Conservation (phyloP, 2,888 invertebrate genomes). For the Pyrrhosoma nymphula region DNA sequence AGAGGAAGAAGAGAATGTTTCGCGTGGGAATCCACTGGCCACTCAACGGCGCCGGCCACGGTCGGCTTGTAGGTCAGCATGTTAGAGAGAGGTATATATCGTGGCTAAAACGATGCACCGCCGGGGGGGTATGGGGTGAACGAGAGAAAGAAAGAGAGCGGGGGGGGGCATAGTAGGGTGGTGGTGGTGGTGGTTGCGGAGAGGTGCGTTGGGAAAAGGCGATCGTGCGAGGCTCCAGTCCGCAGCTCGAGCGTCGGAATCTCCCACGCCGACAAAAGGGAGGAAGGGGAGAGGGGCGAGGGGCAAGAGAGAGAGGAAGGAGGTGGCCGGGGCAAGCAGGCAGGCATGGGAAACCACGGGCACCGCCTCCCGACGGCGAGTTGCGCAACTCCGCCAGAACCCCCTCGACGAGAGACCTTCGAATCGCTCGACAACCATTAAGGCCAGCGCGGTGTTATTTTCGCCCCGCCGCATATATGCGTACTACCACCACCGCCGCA, state of each 20-base stretch:
- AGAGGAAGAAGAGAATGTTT: not conserved
- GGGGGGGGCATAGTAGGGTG: too few relatives aligned
- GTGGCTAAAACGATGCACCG: not conserved
- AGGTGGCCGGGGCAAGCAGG: not conserved
- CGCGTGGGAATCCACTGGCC: not conserved
- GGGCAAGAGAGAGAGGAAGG: not conserved
- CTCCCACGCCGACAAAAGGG: not conserved
- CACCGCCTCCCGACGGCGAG: not conserved
- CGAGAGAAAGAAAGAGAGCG: too few relatives aligned
- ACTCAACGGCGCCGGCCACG: not conserved
- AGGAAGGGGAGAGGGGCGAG: not conserved
- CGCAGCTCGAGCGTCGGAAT: not conserved
- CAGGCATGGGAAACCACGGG: not conserved
- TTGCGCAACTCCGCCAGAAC: too few relatives aligned
- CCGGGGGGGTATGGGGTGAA: too few relatives aligned
- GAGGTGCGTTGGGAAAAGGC: too few relatives aligned
- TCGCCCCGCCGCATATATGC: too few relatives aligned
- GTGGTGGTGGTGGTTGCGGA: too few relatives aligned
- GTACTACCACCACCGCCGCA: too few relatives aligned
- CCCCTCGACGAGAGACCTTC: not conserved
- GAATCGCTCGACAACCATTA: not conserved
- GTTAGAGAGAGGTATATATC: not conserved
- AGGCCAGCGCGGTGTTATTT: too few relatives aligned
- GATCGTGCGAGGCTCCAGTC: not conserved
- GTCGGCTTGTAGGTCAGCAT: constrained; percentile 7